phyloP scores from a whole-genome alignment of 2,888 invertebrate species.

The Eupithecia pulchellata region DNA sequence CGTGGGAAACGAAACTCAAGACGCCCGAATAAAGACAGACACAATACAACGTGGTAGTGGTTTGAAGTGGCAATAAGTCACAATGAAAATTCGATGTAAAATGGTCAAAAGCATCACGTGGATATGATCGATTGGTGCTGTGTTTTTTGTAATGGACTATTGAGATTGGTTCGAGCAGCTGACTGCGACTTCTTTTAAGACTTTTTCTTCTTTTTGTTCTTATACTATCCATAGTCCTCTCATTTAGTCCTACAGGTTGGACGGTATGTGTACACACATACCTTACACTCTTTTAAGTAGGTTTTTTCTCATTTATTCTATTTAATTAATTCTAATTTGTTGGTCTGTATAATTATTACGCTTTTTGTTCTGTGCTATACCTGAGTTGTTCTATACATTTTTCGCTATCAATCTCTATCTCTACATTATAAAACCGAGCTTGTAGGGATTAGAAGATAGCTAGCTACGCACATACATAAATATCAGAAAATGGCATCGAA shows the following conservation, averaged over 20 bases:
- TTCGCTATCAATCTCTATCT: too few relatives aligned
- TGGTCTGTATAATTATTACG: too few relatives aligned
- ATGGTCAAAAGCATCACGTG: slow-evolving; percentile 14
- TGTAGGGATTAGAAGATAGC: not conserved
- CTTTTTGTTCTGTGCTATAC: too few relatives aligned
- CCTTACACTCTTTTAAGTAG: too few relatives aligned
- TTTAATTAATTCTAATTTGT: too few relatives aligned
- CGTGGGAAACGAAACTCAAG: slow-evolving; percentile 25
- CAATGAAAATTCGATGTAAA: slow-evolving; percentile 20
- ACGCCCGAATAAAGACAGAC: slow-evolving; percentile 10
- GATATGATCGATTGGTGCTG: slow-evolving; percentile 7
- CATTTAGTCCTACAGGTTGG: too few relatives aligned
- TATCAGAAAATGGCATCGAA: not conserved
- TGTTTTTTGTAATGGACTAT: not conserved
- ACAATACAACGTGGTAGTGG: slow-evolving; percentile 9
- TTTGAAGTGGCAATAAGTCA: slow-evolving; percentile 18
- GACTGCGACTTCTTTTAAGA: not conserved
- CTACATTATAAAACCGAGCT: not conserved
- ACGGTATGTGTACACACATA: too few relatives aligned
- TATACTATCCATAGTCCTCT: too few relatives aligned
- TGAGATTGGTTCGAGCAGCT: not conserved
- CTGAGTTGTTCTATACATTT: too few relatives aligned
- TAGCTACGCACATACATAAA: not conserved
- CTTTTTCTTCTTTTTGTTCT: too few relatives aligned
- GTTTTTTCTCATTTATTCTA: too few relatives aligned